These are phyloP conservation scores for Entomobrya proxima DNA, from an alignment of 2,888 invertebrate genomes.

Conservation along the genomic window DNA sequence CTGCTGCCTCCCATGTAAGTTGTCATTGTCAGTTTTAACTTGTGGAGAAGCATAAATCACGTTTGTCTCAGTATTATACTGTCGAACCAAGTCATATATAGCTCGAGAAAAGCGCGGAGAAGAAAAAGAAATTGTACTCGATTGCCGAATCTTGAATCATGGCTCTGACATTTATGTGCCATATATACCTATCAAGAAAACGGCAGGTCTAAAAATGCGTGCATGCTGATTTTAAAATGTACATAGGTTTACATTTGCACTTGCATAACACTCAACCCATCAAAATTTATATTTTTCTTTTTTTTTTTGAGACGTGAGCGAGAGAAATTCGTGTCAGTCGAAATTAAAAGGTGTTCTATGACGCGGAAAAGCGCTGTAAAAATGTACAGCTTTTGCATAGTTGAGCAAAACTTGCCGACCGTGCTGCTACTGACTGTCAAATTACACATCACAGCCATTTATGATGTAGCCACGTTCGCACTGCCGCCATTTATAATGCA, in stretches of 20 bases:
- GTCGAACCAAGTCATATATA: conserved; percentile 18
- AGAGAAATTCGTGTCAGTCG: conserved; percentile 34
- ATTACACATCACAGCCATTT: conserved; percentile 38
- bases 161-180: neutral
- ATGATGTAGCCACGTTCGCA: conserved; percentile 5
- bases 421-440: conserved; percentile 11
- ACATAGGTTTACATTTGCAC: neutral
- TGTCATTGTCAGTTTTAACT: conserved; percentile 57
- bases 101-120: neutral
- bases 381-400: neutral
- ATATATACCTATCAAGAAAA: neutral
- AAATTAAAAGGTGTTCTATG: conserved; percentile 49
- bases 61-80: conserved; percentile 25
- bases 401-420: neutral
- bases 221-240: neutral
- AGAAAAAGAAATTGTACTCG: neutral
- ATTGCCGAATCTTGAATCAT: neutral
- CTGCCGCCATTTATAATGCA: conserved; percentile 16
- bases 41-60: conserved; percentile 43
- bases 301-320: neutral
- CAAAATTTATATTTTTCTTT: too few species aligned
- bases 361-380: conserved; percentile 31
- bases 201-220: too few species aligned
- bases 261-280: neutral
- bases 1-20: conserved; percentile 35